Percentiles rank a stretch among this genome's conserved stretches.
Evolutionary conservation across 2,797 vertebrate species (phyloP).

Genomic region (Salmo trutta): DNA sequence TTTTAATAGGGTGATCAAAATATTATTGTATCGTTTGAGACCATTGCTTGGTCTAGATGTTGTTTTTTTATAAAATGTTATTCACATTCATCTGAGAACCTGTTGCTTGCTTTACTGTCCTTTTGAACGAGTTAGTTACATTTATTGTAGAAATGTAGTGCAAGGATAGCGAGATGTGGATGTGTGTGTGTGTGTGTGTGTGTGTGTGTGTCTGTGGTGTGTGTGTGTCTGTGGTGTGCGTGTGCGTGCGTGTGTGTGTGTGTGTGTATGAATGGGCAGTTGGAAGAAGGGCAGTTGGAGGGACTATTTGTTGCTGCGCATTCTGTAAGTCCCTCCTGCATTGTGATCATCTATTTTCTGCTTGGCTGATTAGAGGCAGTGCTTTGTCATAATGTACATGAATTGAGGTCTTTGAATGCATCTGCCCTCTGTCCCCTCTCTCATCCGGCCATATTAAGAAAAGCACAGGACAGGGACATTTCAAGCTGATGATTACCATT

Average conservation of each 20-base stretch:
- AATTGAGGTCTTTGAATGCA: background rate
- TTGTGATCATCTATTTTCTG: background rate
- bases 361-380: background rate
- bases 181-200: background rate
- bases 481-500: background rate
- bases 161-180: background rate
- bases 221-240: no score
- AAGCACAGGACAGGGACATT: no score
- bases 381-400: background rate
- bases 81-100: background rate
- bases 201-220: no score
- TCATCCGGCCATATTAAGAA: background rate
- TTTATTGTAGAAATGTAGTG: background rate
- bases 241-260: no score
- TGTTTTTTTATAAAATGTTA: background rate
- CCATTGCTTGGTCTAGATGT: background rate
- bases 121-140: background rate
- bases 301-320: no score
- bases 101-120: background rate
- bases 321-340: no score
- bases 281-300: no score
- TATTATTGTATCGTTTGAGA: slow-evolving; percentile 4
- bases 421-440: background rate
- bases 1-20: slow-evolving; percentile 2
- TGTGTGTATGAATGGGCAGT: no score